These are phyloP conservation scores for Ischnura elegans DNA, from an alignment of 2,888 invertebrate genomes.

Conservation along the genomic window DNA sequence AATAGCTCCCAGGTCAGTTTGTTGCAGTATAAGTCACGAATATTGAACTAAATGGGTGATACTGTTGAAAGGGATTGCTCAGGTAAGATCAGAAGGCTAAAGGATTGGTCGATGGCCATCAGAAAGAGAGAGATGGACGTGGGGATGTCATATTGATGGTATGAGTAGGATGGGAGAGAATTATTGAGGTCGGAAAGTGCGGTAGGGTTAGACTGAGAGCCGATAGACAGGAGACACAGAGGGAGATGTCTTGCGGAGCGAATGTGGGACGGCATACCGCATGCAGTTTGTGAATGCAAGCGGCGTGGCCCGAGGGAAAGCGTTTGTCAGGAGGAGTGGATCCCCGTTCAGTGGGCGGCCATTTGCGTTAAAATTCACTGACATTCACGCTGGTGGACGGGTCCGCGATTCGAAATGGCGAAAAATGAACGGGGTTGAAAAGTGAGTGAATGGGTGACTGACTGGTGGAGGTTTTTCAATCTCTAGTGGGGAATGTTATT, in stretches of 20 bases:
- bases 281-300: slow-evolving; percentile 26
- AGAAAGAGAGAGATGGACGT: background rate
- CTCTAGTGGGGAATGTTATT: background rate
- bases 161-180: background rate
- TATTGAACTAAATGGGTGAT: background rate
- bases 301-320: background rate
- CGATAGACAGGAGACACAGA: background rate
- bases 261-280: background rate
- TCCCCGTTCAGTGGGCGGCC: background rate
- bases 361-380: slow-evolving; percentile 11
- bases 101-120: background rate
- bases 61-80: background rate
- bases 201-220: background rate
- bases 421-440: background rate
- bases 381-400: background rate
- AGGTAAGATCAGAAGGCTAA: background rate
- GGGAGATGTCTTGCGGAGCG: background rate
- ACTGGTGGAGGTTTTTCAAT: background rate
- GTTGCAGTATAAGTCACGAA: too few relatives aligned
- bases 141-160: background rate
- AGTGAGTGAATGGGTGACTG: background rate
- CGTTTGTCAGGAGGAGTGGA: background rate
- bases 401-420: background rate
- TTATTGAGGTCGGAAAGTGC: background rate
- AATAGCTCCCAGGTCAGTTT: too few relatives aligned